Conservation (phyloP, 92 coral and sea anemone genomes). For the Zoanthus gigantus region DNA sequence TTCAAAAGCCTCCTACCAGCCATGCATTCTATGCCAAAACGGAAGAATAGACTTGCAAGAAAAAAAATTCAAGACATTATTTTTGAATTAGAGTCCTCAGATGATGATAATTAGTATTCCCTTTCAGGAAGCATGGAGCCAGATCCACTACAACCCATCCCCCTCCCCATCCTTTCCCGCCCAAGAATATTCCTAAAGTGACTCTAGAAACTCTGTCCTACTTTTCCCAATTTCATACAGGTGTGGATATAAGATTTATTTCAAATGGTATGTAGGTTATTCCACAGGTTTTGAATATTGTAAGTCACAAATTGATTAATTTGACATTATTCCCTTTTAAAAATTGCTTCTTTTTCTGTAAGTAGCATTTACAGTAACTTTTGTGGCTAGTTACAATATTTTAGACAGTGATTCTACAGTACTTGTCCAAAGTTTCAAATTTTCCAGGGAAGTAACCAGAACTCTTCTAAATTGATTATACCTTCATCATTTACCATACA, state of each 20-base stretch:
- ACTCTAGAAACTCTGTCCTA: neutral
- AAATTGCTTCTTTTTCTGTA: neutral
- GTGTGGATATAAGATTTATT: neutral
- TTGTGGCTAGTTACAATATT: neutral
- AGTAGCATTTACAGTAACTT: neutral
- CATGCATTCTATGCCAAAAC: constrained; percentile 13
- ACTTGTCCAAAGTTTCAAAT: neutral
- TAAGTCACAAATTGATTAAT: neutral
- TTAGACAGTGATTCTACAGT: neutral
- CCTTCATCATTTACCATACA: constrained; percentile 14
- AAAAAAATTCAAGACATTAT: constrained; percentile 38
- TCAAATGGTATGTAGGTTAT: constrained; percentile 3
- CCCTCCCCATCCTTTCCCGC: neutral
- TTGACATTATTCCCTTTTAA: constrained; percentile 3
- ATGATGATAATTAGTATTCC: constrained; percentile 21
- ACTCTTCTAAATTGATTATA: neutral
- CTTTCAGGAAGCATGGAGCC: neutral
- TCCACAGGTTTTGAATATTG: neutral
- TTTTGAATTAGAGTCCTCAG: constrained; percentile 40
- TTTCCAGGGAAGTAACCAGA: neutral
- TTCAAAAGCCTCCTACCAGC: constrained; percentile 31
- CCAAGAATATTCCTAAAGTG: neutral
- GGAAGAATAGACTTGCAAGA: constrained; percentile 41
- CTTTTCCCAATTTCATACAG: neutral
- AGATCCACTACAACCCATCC: neutral